Base-by-base conservation (phyloP, 2,888 invertebrate genomes). In the Mantis religiosa region DNA sequence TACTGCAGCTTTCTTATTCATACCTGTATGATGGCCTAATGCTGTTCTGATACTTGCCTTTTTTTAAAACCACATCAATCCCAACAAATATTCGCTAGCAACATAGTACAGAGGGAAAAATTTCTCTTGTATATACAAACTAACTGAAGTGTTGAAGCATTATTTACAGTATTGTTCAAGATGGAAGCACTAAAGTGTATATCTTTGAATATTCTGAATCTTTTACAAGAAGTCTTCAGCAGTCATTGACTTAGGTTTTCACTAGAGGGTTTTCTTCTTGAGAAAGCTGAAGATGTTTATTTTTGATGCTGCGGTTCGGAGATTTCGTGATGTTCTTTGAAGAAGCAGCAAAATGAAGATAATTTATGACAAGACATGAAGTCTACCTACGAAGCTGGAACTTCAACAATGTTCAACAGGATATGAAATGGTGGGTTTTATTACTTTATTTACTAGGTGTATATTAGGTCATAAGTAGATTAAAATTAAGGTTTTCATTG, bases 11-110 rank as follows among this genome's bases (percentile, higher is more conserved):
- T 71, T 86, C 86, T 86, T 81, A 71, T 86, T 54, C 81, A 81
- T 86, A 86, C 54, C 81, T 86, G 25, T 86, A 54, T 86, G 86
- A 86, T 86, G 86, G 86, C 86, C 86, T 86, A 71, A 86, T 86
- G 86, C 86, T 86, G 86, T 86, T 86, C 54, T 86, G 71, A 81
- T 86, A 86, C 86, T 86, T 86, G 86, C 86, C 54, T 8, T 20
- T 71, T 71, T 71, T 71, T 71, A 71, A 71, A 71, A 71, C 25
- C 54, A 71, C 54, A 71, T 71, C 54, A 71, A 20, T 71, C 54
- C 54, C 54, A 71, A 20, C 20, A 71, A 71, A 6, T 71, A 6
- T 71, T 71, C 12, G 85, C 14, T 86, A 86, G 86, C 81, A 71
- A 27, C 54, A 71, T 86, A 81, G 86, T 86, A 28, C 86, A 81